Conservation (phyloP, 30 jellyfish, hydroid and myxozoan species). For the Sanderia malayensis region DNA sequence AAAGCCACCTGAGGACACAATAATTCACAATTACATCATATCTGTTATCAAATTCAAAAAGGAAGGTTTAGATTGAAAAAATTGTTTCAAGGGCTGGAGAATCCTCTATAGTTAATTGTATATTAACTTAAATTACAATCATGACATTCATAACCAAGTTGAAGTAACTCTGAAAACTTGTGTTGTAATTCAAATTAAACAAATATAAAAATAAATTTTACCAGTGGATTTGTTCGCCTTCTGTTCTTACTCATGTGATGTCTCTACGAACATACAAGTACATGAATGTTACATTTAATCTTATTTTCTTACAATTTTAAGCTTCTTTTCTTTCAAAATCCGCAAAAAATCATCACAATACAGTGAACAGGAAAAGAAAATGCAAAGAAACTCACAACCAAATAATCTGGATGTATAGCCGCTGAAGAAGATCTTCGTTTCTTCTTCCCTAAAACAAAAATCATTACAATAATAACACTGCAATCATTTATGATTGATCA, state of each 20-base stretch:
- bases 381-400: slow-evolving; percentile 48
- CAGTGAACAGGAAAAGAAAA: not conserved
- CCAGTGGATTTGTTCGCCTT: slow-evolving; percentile 92
- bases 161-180: too few relatives aligned
- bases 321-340: not conserved
- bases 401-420: slow-evolving; percentile 80
- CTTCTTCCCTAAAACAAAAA: slow-evolving; percentile 59
- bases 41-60: too few relatives aligned
- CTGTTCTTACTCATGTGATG: slow-evolving; percentile 91
- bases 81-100: too few relatives aligned
- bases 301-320: not conserved
- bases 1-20: slow-evolving; percentile 68
- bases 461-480: too few relatives aligned
- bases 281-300: too few relatives aligned
- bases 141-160: too few relatives aligned
- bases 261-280: slow-evolving; percentile 41
- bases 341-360: too few relatives aligned
- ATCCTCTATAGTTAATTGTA: too few relatives aligned
- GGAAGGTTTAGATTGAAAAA: too few relatives aligned
- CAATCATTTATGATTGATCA: too few relatives aligned
- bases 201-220: slow-evolving; percentile 20
- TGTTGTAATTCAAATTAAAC: not conserved
- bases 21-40: too few relatives aligned
- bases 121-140: too few relatives aligned
- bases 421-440: slow-evolving; percentile 80